These are phyloP conservation scores for Temnothorax ravouxi DNA, from an alignment of 2,888 invertebrate genomes.

Conservation along the genomic window DNA sequence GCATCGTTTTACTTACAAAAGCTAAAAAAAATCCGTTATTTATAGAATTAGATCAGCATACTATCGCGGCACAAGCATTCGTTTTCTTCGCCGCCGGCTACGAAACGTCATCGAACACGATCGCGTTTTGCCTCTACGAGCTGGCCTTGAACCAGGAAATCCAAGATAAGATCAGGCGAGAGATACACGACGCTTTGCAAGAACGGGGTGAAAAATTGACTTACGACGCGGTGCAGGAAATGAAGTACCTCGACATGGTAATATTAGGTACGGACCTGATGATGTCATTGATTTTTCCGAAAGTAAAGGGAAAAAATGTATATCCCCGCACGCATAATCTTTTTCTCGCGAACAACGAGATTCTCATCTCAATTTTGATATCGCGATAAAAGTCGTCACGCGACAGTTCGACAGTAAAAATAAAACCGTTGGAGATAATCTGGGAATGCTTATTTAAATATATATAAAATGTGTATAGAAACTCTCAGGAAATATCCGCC, in stretches of 20 bases:
- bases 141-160: slow-evolving; percentile 82
- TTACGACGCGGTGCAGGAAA: slow-evolving; percentile 83
- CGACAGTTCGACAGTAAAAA: background rate
- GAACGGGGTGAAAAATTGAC: slow-evolving; percentile 79
- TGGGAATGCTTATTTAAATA: background rate
- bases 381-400: background rate
- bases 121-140: slow-evolving; percentile 84
- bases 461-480: slow-evolving; percentile 85
- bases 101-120: slow-evolving; percentile 84
- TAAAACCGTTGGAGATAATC: background rate
- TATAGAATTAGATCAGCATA: slow-evolving; percentile 81
- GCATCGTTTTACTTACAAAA: background rate
- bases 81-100: slow-evolving; percentile 85
- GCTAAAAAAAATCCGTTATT: background rate
- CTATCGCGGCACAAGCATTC: slow-evolving; percentile 84
- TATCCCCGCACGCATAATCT: background rate
- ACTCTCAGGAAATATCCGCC: slow-evolving; percentile 89
- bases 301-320: background rate
- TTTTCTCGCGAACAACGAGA: background rate
- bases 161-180: slow-evolving; percentile 80
- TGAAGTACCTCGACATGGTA: slow-evolving; percentile 84
- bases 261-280: slow-evolving; percentile 78
- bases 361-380: background rate
- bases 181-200: slow-evolving; percentile 79
- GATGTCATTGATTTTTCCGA: background rate